Evolutionary conservation across 2,113 vertebrate species (phyloP).

Genomic region (Cheirogaleus medius): DNA sequence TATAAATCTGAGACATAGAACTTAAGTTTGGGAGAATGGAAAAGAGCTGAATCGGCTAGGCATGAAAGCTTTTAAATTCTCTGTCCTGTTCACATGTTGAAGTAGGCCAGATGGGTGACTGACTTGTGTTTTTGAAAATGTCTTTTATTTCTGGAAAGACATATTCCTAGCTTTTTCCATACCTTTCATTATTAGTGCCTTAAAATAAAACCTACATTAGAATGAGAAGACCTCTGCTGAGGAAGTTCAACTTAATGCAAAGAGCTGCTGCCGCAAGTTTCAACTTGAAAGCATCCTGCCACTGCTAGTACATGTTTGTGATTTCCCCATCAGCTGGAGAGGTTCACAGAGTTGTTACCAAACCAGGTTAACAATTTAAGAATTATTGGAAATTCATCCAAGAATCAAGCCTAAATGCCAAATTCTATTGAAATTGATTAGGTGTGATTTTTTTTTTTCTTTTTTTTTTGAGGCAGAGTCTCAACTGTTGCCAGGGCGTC

Average conservation of each 20-base stretch:
- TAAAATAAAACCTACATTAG: constrained; percentile 47
- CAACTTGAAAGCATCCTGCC: background rate
- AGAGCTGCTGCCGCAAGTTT: background rate
- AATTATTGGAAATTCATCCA: background rate
- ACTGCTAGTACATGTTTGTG: background rate
- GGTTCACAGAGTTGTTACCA: background rate
- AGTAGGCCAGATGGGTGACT: constrained; percentile 36
- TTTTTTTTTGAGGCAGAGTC: too few species aligned
- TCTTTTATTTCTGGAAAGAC: constrained; percentile 51
- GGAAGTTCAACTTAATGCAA: constrained; percentile 3
- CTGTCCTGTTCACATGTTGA: background rate
- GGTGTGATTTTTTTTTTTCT: too few species aligned
- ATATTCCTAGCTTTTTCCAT: constrained; percentile 37
- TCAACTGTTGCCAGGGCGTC: too few species aligned
- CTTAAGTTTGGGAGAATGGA: constrained; percentile 1
- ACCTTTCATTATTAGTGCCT: constrained; percentile 62
- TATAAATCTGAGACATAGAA: background rate
- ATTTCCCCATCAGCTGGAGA: constrained; percentile 14
- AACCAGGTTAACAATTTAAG: background rate
- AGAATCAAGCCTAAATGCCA: constrained; percentile 20
- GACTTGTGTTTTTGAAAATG: constrained; percentile 34
- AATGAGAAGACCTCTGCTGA: constrained; percentile 12
- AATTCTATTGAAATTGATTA: background rate
- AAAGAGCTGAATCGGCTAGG: background rate
- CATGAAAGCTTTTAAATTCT: background rate